A percentile compares a stretch with the other conserved stretches of the same genome.
phyloP scores from a whole-genome alignment of 1,140 invertebrate species.

The Chionoecetes opilio region DNA sequence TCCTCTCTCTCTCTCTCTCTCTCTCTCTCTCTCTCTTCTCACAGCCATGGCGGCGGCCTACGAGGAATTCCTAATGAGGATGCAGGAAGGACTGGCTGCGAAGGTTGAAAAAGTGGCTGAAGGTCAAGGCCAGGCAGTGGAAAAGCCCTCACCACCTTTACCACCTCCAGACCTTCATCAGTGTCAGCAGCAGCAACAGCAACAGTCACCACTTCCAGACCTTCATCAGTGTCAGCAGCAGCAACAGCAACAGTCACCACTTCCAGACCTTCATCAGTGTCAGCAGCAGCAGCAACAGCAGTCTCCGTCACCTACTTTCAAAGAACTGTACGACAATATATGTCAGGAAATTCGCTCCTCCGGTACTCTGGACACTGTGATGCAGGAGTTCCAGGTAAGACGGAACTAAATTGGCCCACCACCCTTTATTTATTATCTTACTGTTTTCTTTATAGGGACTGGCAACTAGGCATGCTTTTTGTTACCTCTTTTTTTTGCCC shows the following conservation, averaged over 20 bases:
- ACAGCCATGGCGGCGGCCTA: constrained; percentile 59
- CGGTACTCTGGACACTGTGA: constrained; percentile 63
- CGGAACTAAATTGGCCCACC: not conserved
- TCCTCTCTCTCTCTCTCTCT: too few species aligned
- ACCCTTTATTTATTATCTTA: too few species aligned
- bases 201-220: not conserved
- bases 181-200: not conserved
- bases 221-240: not conserved
- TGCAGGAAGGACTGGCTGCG: constrained; percentile 50
- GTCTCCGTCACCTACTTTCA: constrained; percentile 13
- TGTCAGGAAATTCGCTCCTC: constrained; percentile 56
- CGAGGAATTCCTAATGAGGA: constrained; percentile 62
- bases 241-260: not conserved
- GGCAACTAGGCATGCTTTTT: too few species aligned
- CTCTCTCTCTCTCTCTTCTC: too few species aligned
- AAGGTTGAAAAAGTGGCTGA: not conserved
- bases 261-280: not conserved
- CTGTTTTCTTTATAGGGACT: too few species aligned
- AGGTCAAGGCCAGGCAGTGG: not conserved
- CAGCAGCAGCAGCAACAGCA: not conserved
- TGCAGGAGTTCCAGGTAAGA: constrained; percentile 75
- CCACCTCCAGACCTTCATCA: not conserved
- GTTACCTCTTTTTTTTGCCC: too few species aligned
- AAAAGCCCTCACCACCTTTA: not conserved
- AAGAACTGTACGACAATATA: constrained; percentile 55